These are phyloP conservation scores for Arion vulgaris DNA, from an alignment of 1,140 invertebrate species.

Conservation along the genomic window DNA sequence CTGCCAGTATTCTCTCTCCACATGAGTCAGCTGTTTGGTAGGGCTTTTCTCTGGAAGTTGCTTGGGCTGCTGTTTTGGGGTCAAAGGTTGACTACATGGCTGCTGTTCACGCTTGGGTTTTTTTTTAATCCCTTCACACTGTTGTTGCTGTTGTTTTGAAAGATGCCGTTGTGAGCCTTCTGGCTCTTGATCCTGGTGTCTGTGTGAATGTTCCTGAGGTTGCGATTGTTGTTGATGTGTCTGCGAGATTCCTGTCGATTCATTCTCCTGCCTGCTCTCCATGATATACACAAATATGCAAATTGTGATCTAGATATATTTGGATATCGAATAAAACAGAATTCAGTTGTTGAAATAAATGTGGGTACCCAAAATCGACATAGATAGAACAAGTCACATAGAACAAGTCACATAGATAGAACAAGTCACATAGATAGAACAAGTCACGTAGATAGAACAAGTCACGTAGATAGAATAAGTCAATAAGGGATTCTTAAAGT, in stretches of 20 bases:
- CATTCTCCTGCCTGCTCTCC: not conserved
- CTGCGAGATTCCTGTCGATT: not conserved
- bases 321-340: too few species aligned
- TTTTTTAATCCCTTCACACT: not conserved
- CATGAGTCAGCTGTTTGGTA: not conserved
- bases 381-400: too few species aligned
- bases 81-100: not conserved
- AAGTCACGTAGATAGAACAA: too few species aligned
- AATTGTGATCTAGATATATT: too few species aligned
- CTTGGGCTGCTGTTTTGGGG: not conserved
- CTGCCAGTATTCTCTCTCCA: slow-evolving; percentile 52
- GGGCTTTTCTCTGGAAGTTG: not conserved
- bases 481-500: too few species aligned
- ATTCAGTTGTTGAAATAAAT: too few species aligned
- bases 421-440: too few species aligned
- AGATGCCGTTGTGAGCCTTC: not conserved
- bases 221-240: not conserved
- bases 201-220: not conserved
- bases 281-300: not conserved
- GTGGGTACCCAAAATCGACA: too few species aligned
- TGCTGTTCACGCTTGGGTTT: not conserved
- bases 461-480: too few species aligned
- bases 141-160: not conserved
- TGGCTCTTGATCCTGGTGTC: not conserved
- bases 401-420: too few species aligned